Percentiles rank a stretch among this genome's conserved stretches.
These are phyloP conservation scores for Chloroceryle aenea DNA, from an alignment of 2,113 vertebrate species.

Conservation along the genomic window DNA sequence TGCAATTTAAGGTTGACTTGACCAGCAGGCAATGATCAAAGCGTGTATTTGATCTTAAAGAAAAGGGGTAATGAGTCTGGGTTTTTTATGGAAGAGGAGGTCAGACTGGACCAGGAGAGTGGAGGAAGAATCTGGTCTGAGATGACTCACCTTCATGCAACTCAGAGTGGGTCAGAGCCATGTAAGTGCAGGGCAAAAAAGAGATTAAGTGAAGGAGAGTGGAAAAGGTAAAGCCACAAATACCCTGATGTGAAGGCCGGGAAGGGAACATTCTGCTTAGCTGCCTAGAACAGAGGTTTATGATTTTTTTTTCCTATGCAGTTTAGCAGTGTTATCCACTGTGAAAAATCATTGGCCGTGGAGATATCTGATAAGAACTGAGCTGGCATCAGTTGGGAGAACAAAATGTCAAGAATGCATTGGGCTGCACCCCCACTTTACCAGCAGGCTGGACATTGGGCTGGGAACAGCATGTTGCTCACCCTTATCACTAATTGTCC, in stretches of 20 bases:
- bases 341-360: slow-evolving; percentile 49
- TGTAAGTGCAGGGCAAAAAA: neutral
- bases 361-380: slow-evolving; percentile 61
- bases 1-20: neutral
- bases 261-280: slow-evolving; percentile 31
- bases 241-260: neutral
- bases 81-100: neutral
- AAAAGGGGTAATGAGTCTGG: neutral
- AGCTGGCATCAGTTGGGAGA: slow-evolving; percentile 49
- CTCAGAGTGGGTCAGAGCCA: neutral
- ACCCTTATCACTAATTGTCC: slow-evolving; percentile 29
- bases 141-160: neutral
- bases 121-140: neutral
- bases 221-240: slow-evolving; percentile 22
- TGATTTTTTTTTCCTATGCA: neutral
- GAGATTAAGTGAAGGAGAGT: neutral
- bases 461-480: slow-evolving; percentile 31
- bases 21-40: neutral
- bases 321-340: neutral
- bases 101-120: neutral
- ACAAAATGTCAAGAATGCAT: slow-evolving; percentile 68
- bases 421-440: neutral
- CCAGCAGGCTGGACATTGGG: neutral
- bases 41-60: neutral
- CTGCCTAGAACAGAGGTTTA: slow-evolving; percentile 7